Conservation (phyloP, 2,797 vertebrate species). For the Graptemys geographica region DNA sequence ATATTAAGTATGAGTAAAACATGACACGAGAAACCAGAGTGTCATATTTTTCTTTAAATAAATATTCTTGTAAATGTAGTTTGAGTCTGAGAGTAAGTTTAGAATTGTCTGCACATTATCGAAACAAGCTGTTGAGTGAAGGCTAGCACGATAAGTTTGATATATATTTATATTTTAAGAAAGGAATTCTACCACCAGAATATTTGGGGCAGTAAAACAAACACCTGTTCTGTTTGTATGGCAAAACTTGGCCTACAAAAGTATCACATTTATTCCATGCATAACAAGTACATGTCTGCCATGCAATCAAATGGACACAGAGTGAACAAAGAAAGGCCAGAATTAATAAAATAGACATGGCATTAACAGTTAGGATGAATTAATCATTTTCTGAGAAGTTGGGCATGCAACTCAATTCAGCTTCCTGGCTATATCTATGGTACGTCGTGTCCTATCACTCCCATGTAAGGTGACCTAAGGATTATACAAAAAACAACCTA, state of each 20-base stretch:
- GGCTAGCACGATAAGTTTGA: not conserved
- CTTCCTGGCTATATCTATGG: not conserved
- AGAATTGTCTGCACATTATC: not conserved
- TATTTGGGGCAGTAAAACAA: not conserved
- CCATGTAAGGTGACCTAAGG: not conserved
- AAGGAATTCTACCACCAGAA: not conserved
- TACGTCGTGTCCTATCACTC: fast-evolving
- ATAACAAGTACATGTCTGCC: fast-evolving
- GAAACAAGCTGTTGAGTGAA: not conserved
- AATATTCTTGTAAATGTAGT: not conserved
- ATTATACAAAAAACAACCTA: not conserved
- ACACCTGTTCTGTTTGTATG: not conserved
- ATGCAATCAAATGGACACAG: not conserved
- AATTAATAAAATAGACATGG: not conserved
- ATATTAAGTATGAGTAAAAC: not conserved
- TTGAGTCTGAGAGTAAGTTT: not conserved
- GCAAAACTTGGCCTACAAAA: not conserved
- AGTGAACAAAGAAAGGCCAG: not conserved
- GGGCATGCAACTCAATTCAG: not conserved
- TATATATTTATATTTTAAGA: not conserved
- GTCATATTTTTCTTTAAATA: not conserved
- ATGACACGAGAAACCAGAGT: not conserved
- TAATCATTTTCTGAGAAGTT: not conserved
- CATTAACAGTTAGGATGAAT: not conserved
- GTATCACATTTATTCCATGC: not conserved